Percentiles rank a stretch among this genome's conserved stretches.
These are phyloP conservation scores for Candidula unifasciata DNA, from an alignment of 2,888 invertebrate genomes.

Conservation along the genomic window DNA sequence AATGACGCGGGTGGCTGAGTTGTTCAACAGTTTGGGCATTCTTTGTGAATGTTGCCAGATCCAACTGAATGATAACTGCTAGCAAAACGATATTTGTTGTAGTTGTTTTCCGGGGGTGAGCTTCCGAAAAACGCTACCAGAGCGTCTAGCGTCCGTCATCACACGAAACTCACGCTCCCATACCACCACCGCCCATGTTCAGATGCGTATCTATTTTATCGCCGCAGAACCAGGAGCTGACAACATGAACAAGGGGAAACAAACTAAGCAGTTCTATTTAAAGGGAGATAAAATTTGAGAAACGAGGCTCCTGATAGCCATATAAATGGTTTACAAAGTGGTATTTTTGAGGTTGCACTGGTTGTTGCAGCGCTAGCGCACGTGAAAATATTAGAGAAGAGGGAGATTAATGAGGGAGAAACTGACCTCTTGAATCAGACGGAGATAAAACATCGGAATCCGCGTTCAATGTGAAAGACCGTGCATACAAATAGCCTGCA, in stretches of 20 bases:
- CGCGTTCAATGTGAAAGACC: neutral
- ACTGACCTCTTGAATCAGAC: neutral
- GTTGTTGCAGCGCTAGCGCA: neutral
- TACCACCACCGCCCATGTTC: neutral
- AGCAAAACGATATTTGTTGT: neutral
- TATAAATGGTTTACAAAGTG: slow-evolving; percentile 14
- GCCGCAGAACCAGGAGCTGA: neutral
- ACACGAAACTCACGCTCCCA: neutral
- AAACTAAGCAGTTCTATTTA: neutral
- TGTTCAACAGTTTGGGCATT: neutral
- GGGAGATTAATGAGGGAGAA: neutral
- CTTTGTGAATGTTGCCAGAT: neutral
- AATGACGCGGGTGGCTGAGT: neutral
- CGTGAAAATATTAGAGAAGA: slow-evolving; percentile 16
- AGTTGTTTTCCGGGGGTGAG: neutral
- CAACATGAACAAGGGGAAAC: neutral
- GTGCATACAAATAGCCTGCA: slow-evolving; percentile 18
- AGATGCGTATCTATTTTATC: too few species aligned
- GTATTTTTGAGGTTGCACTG: neutral
- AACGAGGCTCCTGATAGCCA: neutral
- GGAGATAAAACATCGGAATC: neutral
- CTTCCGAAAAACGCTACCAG: neutral
- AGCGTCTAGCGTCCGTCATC: neutral
- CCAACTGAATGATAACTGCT: neutral
- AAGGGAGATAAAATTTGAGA: slow-evolving; percentile 6